Conservation (phyloP, 1,140 invertebrate genomes). For the Fopius arisanus region DNA sequence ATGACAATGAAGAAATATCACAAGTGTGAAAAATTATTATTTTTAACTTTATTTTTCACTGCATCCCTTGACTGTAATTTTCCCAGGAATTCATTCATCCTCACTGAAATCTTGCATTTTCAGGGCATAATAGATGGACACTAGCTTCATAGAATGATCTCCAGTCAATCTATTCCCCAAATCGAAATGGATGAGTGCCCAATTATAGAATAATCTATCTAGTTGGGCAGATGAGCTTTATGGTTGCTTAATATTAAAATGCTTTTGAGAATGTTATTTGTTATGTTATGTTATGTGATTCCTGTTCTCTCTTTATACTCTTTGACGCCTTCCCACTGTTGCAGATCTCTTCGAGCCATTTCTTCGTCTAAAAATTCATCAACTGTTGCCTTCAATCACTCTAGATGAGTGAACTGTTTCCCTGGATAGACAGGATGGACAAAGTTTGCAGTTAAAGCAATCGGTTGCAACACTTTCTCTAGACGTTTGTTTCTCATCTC, state of each 20-base stretch:
- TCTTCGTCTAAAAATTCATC: not conserved
- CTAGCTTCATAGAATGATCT: constrained; percentile 5
- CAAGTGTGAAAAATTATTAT: no score
- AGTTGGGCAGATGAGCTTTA: constrained; percentile 11
- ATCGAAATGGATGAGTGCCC: constrained; percentile 13
- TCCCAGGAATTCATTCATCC: no score
- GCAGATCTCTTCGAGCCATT: not conserved
- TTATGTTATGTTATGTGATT: no score
- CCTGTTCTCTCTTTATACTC: not conserved
- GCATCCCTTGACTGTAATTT: no score
- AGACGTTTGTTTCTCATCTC: not conserved
- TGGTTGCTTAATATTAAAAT: constrained; percentile 6
- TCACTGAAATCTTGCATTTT: constrained; percentile 24
- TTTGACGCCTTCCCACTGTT: not conserved
- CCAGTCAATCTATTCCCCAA: constrained; percentile 12
- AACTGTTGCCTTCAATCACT: not conserved
- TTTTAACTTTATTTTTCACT: no score
- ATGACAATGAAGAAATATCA: no score
- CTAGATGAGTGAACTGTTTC: not conserved
- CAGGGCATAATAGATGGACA: constrained; percentile 1
- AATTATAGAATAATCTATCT: constrained; percentile 8
- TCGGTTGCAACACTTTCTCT: constrained; percentile 18
- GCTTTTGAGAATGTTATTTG: no score
- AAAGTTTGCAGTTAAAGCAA: constrained; percentile 20
- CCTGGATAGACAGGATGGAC: constrained; percentile 19